Evolutionary conservation across 2,888 invertebrate species (phyloP).

Genomic region (Drosophila multiciliata): DNA sequence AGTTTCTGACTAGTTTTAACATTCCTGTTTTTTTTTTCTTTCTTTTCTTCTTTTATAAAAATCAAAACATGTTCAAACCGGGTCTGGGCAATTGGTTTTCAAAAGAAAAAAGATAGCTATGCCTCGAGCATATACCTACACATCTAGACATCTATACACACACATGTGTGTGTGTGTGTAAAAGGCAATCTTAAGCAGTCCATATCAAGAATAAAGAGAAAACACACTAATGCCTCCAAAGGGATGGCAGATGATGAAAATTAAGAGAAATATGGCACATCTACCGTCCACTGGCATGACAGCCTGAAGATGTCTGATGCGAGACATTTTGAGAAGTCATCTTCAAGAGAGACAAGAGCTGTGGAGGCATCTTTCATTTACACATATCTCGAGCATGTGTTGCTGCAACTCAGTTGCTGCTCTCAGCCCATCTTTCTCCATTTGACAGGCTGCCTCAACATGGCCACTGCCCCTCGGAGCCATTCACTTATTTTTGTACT

Average conservation of each 20-base stretch:
- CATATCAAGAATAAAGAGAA: slow-evolving; percentile 66
- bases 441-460: slow-evolving; percentile 42
- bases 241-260: slow-evolving; percentile 15
- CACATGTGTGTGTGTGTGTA: slow-evolving; percentile 5
- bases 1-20: slow-evolving; percentile 50
- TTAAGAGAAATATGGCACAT: slow-evolving; percentile 40
- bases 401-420: slow-evolving; percentile 7
- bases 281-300: slow-evolving; percentile 51
- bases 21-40: slow-evolving; percentile 52
- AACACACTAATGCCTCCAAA: slow-evolving; percentile 21
- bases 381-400: slow-evolving; percentile 41
- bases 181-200: slow-evolving; percentile 26
- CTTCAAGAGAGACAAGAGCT: slow-evolving; percentile 7
- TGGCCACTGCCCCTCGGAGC: slow-evolving; percentile 45
- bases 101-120: slow-evolving; percentile 38
- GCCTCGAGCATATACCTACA: slow-evolving; percentile 29
- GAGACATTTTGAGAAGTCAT: slow-evolving; percentile 62
- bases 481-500: slow-evolving; percentile 2
- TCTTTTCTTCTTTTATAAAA: slow-evolving; percentile 42
- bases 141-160: slow-evolving; percentile 18
- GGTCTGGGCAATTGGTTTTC: slow-evolving; percentile 41
- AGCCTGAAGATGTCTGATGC: slow-evolving; percentile 44
- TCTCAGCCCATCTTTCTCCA: slow-evolving; percentile 1
- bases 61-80: slow-evolving; percentile 63
- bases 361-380: slow-evolving; percentile 29